Evolutionary conservation across 2,113 vertebrate genomes (phyloP), one percentile per base, ranked within the genome.

Genomic region (Cephalopterus ornatus): DNA sequence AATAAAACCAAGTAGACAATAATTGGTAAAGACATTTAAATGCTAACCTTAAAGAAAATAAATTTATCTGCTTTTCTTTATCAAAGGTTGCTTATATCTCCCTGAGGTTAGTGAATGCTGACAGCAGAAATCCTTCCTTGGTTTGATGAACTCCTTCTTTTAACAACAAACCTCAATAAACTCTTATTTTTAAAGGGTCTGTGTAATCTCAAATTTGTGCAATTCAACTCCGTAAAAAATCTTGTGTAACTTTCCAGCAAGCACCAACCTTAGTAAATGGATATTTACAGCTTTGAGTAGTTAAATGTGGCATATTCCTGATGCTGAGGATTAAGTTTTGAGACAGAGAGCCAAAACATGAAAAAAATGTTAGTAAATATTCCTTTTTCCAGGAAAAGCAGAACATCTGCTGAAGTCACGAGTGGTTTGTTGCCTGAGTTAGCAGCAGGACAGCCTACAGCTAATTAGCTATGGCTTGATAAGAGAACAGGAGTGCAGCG

Each of bases 341-440:
- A 92, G 78, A 68, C 13, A 53, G 52, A 86, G 80, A 76, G 58
- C 8, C 23, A 11, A 32, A 86, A 55, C 8, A 76, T 59, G 53
- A 84, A 74, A 66, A 85, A 85, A 65, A 30, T 22, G 28, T 77
- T 68, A 35, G 85, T 78, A 75, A 86, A 83, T 85, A 88, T 94
- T 91, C 85, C 92, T 80, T 3, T 26, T 95, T 95, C 95, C 91
- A 80, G 82, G 85, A 85, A 94, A 92, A 89, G 53, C 73, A 94
- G 91, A 95, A 93, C 96, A 96, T 93, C 96, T 97, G 96, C 89
- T 91, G 4, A 56, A 94, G 88, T 91, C 95, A 96, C 12, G 16
- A 88, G 91, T 93, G 91, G 93, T 96, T 96, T 96, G 83, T 85
- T 94, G 89, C 87, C 92, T 75, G 88, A 91, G 77, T 86, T 96